Evolutionary conservation across 2,888 invertebrate genomes (phyloP).

Genomic region (Auanema freiburgensis): DNA sequence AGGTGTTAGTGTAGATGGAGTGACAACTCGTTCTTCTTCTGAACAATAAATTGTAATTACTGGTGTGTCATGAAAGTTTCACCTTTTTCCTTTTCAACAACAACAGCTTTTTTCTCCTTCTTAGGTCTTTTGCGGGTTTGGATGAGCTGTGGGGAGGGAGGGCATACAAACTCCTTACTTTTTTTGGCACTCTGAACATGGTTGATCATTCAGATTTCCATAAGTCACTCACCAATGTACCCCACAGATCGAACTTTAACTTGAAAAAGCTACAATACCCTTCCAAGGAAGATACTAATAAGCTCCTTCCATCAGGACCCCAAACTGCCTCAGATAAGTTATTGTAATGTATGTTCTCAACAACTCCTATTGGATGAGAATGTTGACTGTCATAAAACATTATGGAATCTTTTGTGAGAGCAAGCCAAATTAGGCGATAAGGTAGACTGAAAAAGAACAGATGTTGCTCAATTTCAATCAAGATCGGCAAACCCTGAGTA

Average conservation of each 20-base stretch:
- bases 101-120: no score
- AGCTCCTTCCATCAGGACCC: slow-evolving; percentile 78
- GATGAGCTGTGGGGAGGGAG: background rate
- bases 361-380: slow-evolving; percentile 75
- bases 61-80: no score
- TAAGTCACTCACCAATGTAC: slow-evolving; percentile 11
- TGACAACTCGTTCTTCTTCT: background rate
- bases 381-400: slow-evolving; percentile 87
- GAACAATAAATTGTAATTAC: no score
- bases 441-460: slow-evolving; percentile 68
- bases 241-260: slow-evolving; percentile 69
- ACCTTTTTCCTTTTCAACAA: no score
- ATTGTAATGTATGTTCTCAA: slow-evolving; percentile 86
- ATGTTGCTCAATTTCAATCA: background rate
- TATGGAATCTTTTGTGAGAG: slow-evolving; percentile 81
- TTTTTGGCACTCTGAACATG: background rate
- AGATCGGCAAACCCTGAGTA: slow-evolving; percentile 13
- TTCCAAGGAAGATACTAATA: slow-evolving; percentile 83
- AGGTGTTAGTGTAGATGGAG: background rate
- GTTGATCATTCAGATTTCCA: background rate
- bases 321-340: slow-evolving; percentile 83
- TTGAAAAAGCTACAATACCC: slow-evolving; percentile 84
- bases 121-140: background rate
- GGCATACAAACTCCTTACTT: background rate
- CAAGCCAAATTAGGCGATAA: slow-evolving; percentile 84